These are phyloP conservation scores for Paratrypauchen microcephalus DNA, from an alignment of 2,797 vertebrate genomes.

Conservation along the genomic window DNA sequence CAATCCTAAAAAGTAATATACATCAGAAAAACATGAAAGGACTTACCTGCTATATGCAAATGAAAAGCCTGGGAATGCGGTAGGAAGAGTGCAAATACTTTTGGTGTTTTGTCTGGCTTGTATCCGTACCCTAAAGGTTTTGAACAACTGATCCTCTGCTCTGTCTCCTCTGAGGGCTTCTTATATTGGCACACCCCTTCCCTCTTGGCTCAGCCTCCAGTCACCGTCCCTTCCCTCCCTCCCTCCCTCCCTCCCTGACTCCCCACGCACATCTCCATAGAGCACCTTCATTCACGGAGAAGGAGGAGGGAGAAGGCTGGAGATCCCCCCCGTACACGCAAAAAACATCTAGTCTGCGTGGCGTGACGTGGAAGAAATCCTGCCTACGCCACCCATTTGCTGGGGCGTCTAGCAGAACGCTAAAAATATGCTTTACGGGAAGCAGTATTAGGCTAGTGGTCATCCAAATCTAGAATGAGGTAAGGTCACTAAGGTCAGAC, in stretches of 20 bases:
- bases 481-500: slow-evolving; percentile 31
- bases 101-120: slow-evolving; percentile 49
- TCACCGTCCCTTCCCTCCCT: slow-evolving; percentile 17
- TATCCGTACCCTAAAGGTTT: slow-evolving; percentile 75
- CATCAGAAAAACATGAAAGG: slow-evolving; percentile 16
- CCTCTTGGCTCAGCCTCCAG: slow-evolving; percentile 66
- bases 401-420: slow-evolving; percentile 60
- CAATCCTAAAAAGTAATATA: slow-evolving; percentile 5
- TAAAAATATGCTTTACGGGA: slow-evolving; percentile 67
- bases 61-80: slow-evolving; percentile 10
- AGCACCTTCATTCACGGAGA: slow-evolving; percentile 40
- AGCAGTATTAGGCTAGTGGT: slow-evolving; percentile 39
- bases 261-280: slow-evolving; percentile 44
- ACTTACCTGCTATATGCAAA: slow-evolving; percentile 56
- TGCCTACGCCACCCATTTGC: slow-evolving; percentile 66
- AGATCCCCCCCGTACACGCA: slow-evolving; percentile 73
- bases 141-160: slow-evolving; percentile 68
- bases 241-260: slow-evolving; percentile 27
- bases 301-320: slow-evolving; percentile 53
- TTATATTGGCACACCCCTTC: slow-evolving; percentile 82
- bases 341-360: slow-evolving; percentile 29
- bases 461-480: slow-evolving; percentile 27
- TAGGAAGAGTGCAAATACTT: slow-evolving; percentile 34
- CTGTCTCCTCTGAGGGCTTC: slow-evolving; percentile 75
- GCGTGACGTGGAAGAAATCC: slow-evolving; percentile 64